Evolutionary conservation across 2,888 invertebrate species (phyloP).

Genomic region (Encarsia formosa): DNA sequence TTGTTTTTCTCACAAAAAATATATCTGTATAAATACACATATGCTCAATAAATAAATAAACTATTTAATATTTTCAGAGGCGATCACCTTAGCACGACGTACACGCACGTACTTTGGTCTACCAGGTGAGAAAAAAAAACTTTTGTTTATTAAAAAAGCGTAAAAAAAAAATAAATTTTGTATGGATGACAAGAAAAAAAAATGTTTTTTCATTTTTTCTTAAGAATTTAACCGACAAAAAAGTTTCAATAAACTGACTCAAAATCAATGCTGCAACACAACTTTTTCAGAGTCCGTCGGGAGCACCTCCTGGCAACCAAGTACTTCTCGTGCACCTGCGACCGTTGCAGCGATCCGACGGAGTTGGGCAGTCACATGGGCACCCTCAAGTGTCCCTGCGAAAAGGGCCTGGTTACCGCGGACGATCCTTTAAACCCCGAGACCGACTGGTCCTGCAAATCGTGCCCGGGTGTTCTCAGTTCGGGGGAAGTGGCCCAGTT

Average conservation of each 20-base stretch:
- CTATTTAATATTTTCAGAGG: conserved; percentile 53
- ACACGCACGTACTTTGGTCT: conserved; percentile 85
- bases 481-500: conserved; percentile 65
- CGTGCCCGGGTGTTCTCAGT: conserved; percentile 64
- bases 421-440: conserved; percentile 66
- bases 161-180: too few relatives aligned
- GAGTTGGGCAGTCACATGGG: conserved; percentile 74
- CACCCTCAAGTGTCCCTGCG: conserved; percentile 66
- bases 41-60: conserved; percentile 1
- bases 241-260: too few relatives aligned
- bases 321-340: conserved; percentile 72
- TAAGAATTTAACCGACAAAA: too few relatives aligned
- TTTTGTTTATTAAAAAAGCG: too few relatives aligned
- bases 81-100: conserved; percentile 76
- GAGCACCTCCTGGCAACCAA: conserved; percentile 75
- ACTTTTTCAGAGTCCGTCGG: too few relatives aligned
- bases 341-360: conserved; percentile 74
- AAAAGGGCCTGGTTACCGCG: conserved; percentile 65
- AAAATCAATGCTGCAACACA: too few relatives aligned
- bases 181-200: too few relatives aligned
- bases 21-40: too few relatives aligned
- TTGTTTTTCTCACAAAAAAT: too few relatives aligned
- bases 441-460: conserved; percentile 73
- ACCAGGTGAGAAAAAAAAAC: too few relatives aligned
- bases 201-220: too few relatives aligned